Percentiles rank a stretch among this genome's conserved stretches.
Conservation (phyloP, 2,113 vertebrate genomes). For the Antennarius striatus region DNA sequence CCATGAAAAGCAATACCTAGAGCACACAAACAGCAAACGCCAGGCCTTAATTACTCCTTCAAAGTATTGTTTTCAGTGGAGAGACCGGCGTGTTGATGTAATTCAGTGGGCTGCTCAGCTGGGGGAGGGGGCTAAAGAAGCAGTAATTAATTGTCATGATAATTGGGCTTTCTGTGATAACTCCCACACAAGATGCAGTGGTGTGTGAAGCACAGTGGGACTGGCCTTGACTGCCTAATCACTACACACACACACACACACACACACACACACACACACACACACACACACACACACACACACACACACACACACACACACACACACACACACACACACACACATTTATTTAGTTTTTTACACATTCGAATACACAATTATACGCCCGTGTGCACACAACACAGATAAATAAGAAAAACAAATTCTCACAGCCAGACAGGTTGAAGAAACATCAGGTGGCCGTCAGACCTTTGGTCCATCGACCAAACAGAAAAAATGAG, state of each 20-base stretch:
- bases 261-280: constrained; percentile 24
- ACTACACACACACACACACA: constrained; percentile 13
- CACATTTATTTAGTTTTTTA: neutral
- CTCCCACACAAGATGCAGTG: constrained; percentile 51
- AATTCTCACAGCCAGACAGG: constrained; percentile 9
- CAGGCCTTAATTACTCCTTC: constrained; percentile 18
- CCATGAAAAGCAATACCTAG: constrained; percentile 48
- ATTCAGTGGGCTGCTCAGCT: constrained; percentile 60
- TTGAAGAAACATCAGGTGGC: constrained; percentile 38
- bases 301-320: constrained; percentile 23
- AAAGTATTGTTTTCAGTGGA: constrained; percentile 56
- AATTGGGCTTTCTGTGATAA: constrained; percentile 70
- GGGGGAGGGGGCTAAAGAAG: constrained; percentile 49
- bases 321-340: constrained; percentile 22
- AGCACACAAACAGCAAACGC: constrained; percentile 39
- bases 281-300: constrained; percentile 25
- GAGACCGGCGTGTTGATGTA: constrained; percentile 60
- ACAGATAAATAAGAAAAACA: constrained; percentile 13
- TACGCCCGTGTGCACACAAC: constrained; percentile 9
- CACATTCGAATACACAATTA: constrained; percentile 11
- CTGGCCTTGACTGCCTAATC: constrained; percentile 23
- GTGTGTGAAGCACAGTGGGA: constrained; percentile 45
- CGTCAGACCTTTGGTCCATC: constrained; percentile 32
- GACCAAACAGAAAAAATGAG: constrained; percentile 43
- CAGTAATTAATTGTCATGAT: constrained; percentile 72